Base-by-base conservation (phyloP, 37 sponge, comb jelly and placozoan genomes). In the Geodia barretti region DNA sequence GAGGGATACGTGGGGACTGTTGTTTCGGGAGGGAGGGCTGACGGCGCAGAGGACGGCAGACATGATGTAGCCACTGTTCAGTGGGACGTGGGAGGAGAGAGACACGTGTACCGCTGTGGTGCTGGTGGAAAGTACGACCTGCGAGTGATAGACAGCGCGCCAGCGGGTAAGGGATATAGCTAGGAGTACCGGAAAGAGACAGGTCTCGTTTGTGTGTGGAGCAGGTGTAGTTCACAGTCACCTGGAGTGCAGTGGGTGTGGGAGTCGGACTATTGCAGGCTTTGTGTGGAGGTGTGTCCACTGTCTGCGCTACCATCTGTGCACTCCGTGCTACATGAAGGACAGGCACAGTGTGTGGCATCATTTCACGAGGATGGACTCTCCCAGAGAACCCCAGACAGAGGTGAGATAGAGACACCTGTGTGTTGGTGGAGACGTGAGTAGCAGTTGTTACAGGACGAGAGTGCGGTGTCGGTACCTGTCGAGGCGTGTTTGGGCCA, bases 281-380 rank as follows among this genome's bases (percentile, higher is more conserved):
- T 67, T 32, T 39, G 62, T 92, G 36, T 95, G 92, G 92, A 95
- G 83, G 69, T 95, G 96, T 84, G 61, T 72, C 38, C 70, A 77
- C 29, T 95, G 96, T 83, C 74, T 68, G 20, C 89, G 86, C 42
- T 95, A 77, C 71, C 85, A 95, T 60, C 74, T 95, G 26, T 95
- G 96, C 62, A 85, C 88, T 5, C 47, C 67, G 26, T 95, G 96
- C 73, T 95, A 95, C 88, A 86, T 85, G 88, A 68, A 64, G 0
- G 88, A 79, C 39, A 92, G 87, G 58, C 96, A 95, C 84, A 72
- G 68, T n/a, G 25, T 85, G 28, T 80, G 85, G 63, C 96, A 95
- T 77, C 26, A 75, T 14, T 95, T 95, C 78, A 61, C 60, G 8
- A 72, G 89, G 68, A 68, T 61, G 7, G 54, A 47, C 54, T 47